Evolutionary conservation across 2,888 invertebrate species (phyloP).

Genomic region (Apantesis nais): DNA sequence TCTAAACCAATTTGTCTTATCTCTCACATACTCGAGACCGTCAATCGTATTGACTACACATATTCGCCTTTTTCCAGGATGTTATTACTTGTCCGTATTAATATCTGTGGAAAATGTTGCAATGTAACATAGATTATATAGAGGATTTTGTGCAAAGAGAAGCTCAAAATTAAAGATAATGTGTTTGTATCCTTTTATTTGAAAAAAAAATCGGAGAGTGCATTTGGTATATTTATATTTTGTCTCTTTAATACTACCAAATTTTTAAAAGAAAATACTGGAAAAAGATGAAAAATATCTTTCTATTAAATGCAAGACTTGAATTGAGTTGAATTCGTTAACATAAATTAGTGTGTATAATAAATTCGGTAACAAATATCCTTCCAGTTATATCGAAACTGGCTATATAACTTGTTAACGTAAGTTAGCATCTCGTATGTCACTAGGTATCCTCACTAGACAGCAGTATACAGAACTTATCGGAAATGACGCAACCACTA

Average conservation of each 20-base stretch:
- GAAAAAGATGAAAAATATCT: neutral
- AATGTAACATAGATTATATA: neutral
- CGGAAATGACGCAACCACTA: constrained; percentile 78
- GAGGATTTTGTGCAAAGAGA: neutral
- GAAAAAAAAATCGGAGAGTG: neutral
- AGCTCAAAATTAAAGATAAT: too few relatives aligned
- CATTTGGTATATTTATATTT: neutral
- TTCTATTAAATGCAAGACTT: neutral
- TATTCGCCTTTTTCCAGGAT: neutral
- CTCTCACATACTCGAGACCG: neutral
- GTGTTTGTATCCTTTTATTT: neutral
- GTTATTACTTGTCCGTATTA: constrained; percentile 1
- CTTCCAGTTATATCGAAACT: neutral
- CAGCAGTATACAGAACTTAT: constrained; percentile 82
- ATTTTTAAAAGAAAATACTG: neutral
- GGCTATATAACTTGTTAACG: neutral
- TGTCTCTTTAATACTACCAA: neutral
- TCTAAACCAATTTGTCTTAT: neutral
- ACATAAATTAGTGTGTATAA: neutral
- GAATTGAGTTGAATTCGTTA: neutral
- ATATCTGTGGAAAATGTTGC: neutral
- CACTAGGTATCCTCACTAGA: constrained; percentile 79
- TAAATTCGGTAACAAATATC: neutral
- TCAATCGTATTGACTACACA: neutral
- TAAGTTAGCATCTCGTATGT: constrained; percentile 6